These are phyloP conservation scores for Rhinoraja longicauda DNA, from an alignment of 2,797 vertebrate species.

Conservation along the genomic window DNA sequence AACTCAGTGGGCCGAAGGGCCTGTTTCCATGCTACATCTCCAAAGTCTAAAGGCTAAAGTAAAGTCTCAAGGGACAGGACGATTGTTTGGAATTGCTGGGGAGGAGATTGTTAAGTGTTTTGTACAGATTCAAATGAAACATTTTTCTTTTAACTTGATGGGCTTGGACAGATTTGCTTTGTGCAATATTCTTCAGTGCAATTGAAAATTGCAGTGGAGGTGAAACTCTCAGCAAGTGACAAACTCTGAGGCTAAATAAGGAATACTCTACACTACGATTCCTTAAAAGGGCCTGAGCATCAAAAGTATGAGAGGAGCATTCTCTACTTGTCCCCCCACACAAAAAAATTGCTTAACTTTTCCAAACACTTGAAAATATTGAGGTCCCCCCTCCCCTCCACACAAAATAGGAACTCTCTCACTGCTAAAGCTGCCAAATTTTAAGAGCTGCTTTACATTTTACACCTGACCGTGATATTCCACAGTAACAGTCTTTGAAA, in stretches of 20 bases:
- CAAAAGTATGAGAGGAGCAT: not conserved
- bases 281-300: constrained; percentile 2
- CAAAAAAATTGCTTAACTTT: not conserved
- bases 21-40: too few relatives aligned
- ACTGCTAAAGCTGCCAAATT: not conserved
- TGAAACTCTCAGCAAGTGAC: constrained; percentile 4
- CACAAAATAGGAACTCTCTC: not conserved
- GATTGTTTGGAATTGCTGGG: not conserved
- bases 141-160: not conserved
- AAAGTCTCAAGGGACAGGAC: not conserved
- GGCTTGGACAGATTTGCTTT: not conserved
- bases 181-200: not conserved
- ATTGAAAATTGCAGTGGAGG: not conserved
- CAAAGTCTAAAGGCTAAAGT: too few relatives aligned
- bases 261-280: not conserved
- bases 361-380: not conserved
- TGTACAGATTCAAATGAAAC: not conserved
- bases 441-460: not conserved
- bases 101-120: not conserved
- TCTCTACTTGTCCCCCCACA: not conserved
- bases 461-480: not conserved
- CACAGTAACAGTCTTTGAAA: not conserved
- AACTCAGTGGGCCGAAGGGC: too few relatives aligned
- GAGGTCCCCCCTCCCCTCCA: not conserved
- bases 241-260: constrained; percentile 5